phyloP scores from a whole-genome alignment of 1,140 invertebrate species.

The Ceratosolen fusciceps region DNA sequence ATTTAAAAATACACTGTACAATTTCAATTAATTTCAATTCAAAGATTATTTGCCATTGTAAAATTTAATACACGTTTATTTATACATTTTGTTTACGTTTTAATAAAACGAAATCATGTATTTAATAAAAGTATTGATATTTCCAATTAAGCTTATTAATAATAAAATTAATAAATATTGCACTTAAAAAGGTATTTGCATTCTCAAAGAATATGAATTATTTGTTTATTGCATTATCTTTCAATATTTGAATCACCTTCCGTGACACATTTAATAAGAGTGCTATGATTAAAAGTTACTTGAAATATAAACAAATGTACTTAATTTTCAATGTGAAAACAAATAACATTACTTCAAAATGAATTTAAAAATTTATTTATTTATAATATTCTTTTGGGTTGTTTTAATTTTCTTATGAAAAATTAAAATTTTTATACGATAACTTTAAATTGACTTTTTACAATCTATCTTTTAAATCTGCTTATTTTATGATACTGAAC shows the following conservation, averaged over 20 bases:
- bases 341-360: too few relatives aligned
- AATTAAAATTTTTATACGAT: background rate
- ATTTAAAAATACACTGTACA: conserved; percentile 39
- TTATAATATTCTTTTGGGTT: too few relatives aligned
- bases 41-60: conserved; percentile 32
- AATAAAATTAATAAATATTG: conserved; percentile 37
- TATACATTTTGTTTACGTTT: conserved; percentile 37
- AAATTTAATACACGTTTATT: conserved; percentile 23
- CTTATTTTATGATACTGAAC: conserved; percentile 85
- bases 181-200: conserved; percentile 22
- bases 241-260: background rate
- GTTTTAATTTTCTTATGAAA: background rate
- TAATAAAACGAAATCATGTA: conserved; percentile 13
- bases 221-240: conserved; percentile 1
- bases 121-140: conserved; percentile 8
- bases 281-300: background rate
- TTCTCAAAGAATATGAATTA: conserved; percentile 24
- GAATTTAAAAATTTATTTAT: too few relatives aligned
- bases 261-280: background rate
- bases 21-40: conserved; percentile 30
- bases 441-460: conserved; percentile 31
- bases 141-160: conserved; percentile 19
- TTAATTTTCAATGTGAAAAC: background rate
- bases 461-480: conserved; percentile 23
- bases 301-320: conserved; percentile 14